Conservation (phyloP, 2,888 invertebrate species). For the Metalampra italica region DNA sequence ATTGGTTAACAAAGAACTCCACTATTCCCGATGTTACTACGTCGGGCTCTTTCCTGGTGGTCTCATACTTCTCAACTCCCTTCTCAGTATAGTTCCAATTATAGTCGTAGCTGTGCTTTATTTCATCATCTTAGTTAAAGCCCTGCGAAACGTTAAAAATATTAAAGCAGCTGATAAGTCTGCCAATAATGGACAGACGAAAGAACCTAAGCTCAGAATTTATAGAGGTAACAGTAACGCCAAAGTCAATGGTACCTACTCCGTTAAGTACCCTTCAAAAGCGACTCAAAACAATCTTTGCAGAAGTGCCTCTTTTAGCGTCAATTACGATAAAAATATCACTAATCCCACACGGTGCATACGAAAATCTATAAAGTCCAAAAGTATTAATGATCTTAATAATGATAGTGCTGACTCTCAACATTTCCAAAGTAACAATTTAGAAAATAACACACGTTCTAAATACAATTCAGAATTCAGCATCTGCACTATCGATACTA, state of each 20-base stretch:
- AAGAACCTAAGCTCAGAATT: slow-evolving; percentile 48
- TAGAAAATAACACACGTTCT: slow-evolving; percentile 18
- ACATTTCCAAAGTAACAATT: slow-evolving; percentile 15
- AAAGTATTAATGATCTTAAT: slow-evolving; percentile 47
- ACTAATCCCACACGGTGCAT: slow-evolving; percentile 10
- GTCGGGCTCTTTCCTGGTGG: slow-evolving; percentile 75
- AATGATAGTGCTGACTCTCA: slow-evolving; percentile 17
- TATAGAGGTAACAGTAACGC: slow-evolving; percentile 39
- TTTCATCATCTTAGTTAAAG: slow-evolving; percentile 77
- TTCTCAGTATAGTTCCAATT: slow-evolving; percentile 75
- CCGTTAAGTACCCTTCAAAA: slow-evolving; percentile 25
- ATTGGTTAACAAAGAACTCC: slow-evolving; percentile 62
- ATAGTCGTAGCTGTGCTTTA: slow-evolving; percentile 69
- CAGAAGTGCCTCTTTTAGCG: slow-evolving; percentile 53
- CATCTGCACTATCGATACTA: slow-evolving; percentile 44
- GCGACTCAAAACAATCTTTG: slow-evolving; percentile 25
- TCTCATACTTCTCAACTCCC: slow-evolving; percentile 74
- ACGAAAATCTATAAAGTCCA: slow-evolving; percentile 32
- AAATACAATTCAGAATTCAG: slow-evolving; percentile 45
- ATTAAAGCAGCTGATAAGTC: slow-evolving; percentile 44
- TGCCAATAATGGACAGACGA: slow-evolving; percentile 15
- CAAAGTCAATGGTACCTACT: slow-evolving; percentile 19
- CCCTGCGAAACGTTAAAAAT: slow-evolving; percentile 66
- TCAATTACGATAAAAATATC: slow-evolving; percentile 16
- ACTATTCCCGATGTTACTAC: slow-evolving; percentile 71